Evolutionary conservation across 2,888 invertebrate genomes (phyloP).

Genomic region (Phania funesta): DNA sequence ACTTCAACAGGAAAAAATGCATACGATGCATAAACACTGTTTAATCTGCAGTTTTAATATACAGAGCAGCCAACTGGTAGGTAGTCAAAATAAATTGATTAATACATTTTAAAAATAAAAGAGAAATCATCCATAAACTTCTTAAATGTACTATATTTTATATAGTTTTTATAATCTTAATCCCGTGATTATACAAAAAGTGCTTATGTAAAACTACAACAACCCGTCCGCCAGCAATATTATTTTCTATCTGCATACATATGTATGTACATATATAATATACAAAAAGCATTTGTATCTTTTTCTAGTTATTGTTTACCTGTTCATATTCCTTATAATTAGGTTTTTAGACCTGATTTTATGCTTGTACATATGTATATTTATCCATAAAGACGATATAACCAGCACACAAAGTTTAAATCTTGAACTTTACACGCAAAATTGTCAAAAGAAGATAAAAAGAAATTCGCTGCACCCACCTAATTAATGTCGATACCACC

Average conservation of each 20-base stretch:
- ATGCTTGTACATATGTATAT: too few species aligned
- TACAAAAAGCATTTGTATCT: not conserved
- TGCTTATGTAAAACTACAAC: conserved; percentile 41
- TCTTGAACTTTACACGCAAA: conserved; percentile 35
- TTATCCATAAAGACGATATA: too few species aligned
- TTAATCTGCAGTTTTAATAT: too few species aligned
- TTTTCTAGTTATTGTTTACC: conserved; percentile 29
- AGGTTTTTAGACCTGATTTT: not conserved
- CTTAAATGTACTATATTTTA: too few species aligned
- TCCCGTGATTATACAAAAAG: conserved; percentile 16
- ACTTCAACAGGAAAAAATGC: not conserved
- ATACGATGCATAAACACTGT: conserved; percentile 7
- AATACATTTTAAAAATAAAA: conserved; percentile 30
- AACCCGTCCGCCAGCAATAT: not conserved
- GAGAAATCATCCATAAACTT: conserved; percentile 23
- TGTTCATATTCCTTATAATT: conserved; percentile 1
- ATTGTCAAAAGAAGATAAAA: not conserved
- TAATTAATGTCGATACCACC: conserved; percentile 39
- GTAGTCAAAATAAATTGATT: conserved; percentile 12
- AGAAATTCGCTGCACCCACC: not conserved
- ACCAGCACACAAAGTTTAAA: conserved; percentile 14
- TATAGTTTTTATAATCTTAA: conserved; percentile 11
- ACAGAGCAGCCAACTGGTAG: not conserved
- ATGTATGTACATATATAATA: not conserved
- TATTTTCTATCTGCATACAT: not conserved